phyloP scores from a whole-genome alignment of 2,888 invertebrate species.

The Idaea biselata region DNA sequence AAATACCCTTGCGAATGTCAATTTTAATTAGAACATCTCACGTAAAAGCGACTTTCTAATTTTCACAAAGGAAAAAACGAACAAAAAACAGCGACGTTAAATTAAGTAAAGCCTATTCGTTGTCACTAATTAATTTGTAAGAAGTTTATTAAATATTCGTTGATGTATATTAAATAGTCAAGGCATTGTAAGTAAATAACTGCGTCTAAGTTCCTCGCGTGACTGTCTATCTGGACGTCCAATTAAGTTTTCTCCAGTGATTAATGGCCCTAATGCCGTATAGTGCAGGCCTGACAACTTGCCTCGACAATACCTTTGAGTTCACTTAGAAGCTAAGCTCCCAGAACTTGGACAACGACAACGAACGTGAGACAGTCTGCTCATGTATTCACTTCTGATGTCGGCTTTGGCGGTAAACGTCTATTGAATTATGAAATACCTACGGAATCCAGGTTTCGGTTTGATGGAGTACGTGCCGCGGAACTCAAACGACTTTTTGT shows the following conservation, averaged over 20 bases:
- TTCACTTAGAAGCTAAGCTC: conserved; percentile 13
- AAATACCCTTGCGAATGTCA: background rate
- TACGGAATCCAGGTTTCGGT: background rate
- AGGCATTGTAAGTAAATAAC: conserved; percentile 5
- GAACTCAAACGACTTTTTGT: background rate
- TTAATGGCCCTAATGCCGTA: conserved; percentile 52
- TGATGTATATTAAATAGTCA: conserved; percentile 1
- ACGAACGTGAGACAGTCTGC: conserved; percentile 9
- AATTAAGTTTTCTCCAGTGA: conserved; percentile 69
- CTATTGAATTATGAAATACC: conserved; percentile 1
- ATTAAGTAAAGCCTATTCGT: background rate
- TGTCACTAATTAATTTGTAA: background rate
- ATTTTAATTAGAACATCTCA: background rate
- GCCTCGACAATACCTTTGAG: conserved; percentile 24
- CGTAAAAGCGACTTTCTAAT: background rate
- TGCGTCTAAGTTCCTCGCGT: conserved; percentile 42
- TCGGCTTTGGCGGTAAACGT: background rate
- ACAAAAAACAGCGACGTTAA: background rate
- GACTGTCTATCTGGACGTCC: conserved; percentile 57
- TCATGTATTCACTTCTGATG: conserved; percentile 11
- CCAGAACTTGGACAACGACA: conserved; percentile 9
- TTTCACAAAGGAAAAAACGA: background rate
- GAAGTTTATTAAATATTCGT: conserved; percentile 2
- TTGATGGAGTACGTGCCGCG: background rate
- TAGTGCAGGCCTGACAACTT: conserved; percentile 15